Evolutionary conservation across 2,113 vertebrate species (phyloP).

Genomic region (Corythornis cristatus): DNA sequence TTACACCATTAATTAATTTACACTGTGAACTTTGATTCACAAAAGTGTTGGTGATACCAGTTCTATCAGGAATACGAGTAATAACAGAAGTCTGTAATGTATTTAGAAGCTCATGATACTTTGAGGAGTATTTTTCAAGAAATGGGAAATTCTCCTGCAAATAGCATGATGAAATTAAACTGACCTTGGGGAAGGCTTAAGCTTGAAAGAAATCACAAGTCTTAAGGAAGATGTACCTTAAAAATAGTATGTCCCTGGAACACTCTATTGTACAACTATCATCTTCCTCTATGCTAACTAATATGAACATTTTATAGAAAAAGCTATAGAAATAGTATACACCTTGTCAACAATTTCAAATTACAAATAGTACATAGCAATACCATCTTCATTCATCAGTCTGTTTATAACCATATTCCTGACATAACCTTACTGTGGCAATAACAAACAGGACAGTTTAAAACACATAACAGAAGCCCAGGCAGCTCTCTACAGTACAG

Average conservation of each 20-base stretch:
- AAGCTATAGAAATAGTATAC: neutral
- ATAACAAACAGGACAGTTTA: neutral
- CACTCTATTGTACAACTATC: neutral
- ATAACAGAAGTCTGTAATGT: neutral
- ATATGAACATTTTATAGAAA: neutral
- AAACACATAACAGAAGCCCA: neutral
- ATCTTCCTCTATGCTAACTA: neutral
- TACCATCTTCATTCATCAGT: neutral
- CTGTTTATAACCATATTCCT: neutral
- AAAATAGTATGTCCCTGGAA: neutral
- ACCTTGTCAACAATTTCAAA: neutral
- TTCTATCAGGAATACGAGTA: neutral
- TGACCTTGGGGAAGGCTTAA: neutral
- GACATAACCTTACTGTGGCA: neutral
- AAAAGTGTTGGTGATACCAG: neutral
- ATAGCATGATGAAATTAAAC: neutral
- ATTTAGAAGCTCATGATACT: neutral
- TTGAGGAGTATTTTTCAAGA: neutral
- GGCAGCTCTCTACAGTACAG: neutral
- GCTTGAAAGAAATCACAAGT: neutral
- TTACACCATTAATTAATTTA: neutral
- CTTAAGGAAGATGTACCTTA: neutral
- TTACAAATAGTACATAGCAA: neutral
- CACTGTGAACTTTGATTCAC: neutral
- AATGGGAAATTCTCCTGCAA: neutral